Evolutionary conservation across 1,140 invertebrate genomes (phyloP).

Genomic region (Laodelphax striatellus): DNA sequence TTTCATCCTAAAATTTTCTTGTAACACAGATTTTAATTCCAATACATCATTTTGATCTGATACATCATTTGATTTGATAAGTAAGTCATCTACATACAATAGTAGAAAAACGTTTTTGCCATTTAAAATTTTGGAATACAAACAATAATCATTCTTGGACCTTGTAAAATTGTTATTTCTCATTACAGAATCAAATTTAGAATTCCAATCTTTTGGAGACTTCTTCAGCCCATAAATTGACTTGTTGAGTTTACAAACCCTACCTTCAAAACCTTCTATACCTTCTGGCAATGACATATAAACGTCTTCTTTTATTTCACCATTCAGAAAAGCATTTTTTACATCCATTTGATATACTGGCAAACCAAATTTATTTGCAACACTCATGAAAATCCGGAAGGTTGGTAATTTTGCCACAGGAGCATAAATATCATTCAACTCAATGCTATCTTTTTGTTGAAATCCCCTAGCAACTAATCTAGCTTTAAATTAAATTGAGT

Average conservation of each 20-base stretch:
- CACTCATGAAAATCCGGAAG: constrained; percentile 4
- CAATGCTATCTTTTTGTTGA: no score
- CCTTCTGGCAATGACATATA: constrained; percentile 18
- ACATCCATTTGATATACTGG: constrained; percentile 6
- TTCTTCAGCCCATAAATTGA: constrained; percentile 27
- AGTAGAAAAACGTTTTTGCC: constrained; percentile 15
- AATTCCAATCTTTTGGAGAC: constrained; percentile 21
- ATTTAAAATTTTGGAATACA: constrained; percentile 13
- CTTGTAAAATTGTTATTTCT: constrained; percentile 15
- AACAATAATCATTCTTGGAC: constrained; percentile 13
- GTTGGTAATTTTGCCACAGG: constrained; percentile 13
- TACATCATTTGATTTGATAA: constrained; percentile 25
- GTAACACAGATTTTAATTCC: constrained; percentile 24
- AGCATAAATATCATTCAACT: constrained; percentile 12
- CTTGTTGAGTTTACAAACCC: constrained; percentile 25
- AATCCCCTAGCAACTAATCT: constrained; percentile 17
- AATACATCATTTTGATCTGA: constrained; percentile 19
- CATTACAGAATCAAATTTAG: constrained; percentile 20
- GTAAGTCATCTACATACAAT: constrained; percentile 31
- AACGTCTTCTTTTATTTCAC: constrained; percentile 16
- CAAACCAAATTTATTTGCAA: not conserved
- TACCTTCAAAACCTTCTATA: constrained; percentile 3
- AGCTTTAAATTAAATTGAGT: constrained; percentile 17
- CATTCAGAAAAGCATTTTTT: constrained; percentile 18
- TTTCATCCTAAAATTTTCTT: constrained; percentile 30